These are phyloP conservation scores for Rhynchophorus ferrugineus DNA, from an alignment of 1,140 invertebrate genomes.

Conservation along the genomic window DNA sequence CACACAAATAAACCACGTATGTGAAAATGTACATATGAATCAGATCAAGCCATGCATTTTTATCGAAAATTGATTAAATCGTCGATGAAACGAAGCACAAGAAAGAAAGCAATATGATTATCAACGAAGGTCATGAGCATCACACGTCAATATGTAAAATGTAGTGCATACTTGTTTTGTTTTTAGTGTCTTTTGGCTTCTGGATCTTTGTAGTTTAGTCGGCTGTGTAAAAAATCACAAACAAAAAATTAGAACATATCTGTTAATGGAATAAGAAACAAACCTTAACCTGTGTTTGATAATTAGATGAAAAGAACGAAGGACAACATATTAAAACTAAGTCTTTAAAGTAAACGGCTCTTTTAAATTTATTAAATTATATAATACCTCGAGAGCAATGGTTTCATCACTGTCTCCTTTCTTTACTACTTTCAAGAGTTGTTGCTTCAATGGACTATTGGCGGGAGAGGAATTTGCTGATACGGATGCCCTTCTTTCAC, in stretches of 20 bases:
- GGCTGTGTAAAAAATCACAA: constrained; percentile 10
- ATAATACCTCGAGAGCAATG: constrained; percentile 19
- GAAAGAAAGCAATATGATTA: too few species aligned
- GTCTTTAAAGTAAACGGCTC: not conserved
- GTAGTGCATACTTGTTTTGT: constrained; percentile 14
- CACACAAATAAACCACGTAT: too few species aligned
- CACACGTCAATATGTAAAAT: not conserved
- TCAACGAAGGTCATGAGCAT: too few species aligned
- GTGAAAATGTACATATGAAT: too few species aligned
- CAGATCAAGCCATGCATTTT: too few species aligned
- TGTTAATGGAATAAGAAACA: not conserved
- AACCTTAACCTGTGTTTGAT: too few species aligned
- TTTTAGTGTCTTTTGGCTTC: constrained; percentile 15
- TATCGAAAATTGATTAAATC: too few species aligned
- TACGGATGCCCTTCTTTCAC: constrained; percentile 43
- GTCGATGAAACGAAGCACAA: too few species aligned
- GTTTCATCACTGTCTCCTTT: constrained; percentile 49
- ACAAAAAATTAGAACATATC: not conserved
- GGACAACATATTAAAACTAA: not conserved
- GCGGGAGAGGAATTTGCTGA: constrained; percentile 55
- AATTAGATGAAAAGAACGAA: too few species aligned
- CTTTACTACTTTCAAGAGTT: constrained; percentile 60
- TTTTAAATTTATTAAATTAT: not conserved
- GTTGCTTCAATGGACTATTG: constrained; percentile 60
- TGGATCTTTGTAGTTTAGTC: constrained; percentile 18